These are phyloP conservation scores for Melanostigma gelatinosum DNA, from an alignment of 2,113 vertebrate species.

Conservation along the genomic window DNA sequence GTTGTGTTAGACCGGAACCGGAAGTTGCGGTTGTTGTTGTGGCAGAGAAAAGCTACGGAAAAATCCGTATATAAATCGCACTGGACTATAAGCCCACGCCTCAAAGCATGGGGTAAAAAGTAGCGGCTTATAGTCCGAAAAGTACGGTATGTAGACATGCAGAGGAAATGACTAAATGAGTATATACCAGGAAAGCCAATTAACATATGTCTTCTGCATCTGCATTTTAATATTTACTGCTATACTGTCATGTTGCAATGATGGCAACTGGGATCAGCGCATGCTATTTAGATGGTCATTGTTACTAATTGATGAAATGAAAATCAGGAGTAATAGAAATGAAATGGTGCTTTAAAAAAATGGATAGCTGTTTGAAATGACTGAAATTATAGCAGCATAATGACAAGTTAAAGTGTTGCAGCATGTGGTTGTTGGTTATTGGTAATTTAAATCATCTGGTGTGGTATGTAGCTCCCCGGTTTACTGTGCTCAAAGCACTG, in stretches of 20 bases:
- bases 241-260: too few species aligned
- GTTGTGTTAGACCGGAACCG: too few species aligned
- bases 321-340: neutral
- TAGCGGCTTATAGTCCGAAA: too few species aligned
- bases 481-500: neutral
- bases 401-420: neutral
- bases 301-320: neutral
- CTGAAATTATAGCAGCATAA: neutral
- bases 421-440: neutral
- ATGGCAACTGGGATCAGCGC: neutral
- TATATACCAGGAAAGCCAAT: neutral
- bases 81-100: too few species aligned
- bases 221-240: neutral
- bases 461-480: neutral
- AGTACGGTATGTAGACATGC: neutral
- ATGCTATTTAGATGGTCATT: too few species aligned
- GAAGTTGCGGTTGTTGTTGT: too few species aligned
- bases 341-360: neutral
- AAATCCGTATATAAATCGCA: too few species aligned
- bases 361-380: neutral
- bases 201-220: neutral
- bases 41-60: too few species aligned
- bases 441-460: neutral
- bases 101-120: too few species aligned
- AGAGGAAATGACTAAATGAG: neutral